Evolutionary conservation across 2,113 vertebrate species (phyloP), one percentile per base, ranked within the genome.

Genomic region (Oenanthe melanoleuca): DNA sequence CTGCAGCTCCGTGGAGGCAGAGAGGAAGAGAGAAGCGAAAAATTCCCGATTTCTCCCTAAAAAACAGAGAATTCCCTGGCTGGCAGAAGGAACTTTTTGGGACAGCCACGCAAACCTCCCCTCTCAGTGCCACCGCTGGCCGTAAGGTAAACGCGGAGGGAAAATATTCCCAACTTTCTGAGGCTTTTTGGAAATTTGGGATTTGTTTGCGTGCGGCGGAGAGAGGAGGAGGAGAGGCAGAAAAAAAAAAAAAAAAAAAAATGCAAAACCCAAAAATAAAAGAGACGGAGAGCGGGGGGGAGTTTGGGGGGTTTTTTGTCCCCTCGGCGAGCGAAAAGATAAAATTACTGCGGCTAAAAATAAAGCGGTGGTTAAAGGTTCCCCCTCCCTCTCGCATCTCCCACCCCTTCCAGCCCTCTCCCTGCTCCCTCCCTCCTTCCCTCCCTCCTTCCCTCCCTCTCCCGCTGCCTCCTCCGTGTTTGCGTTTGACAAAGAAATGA

Each of bases 281-380:
- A 56, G 24, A 2, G 38, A 5, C 11, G 69, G 14, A 17, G 42
- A 9, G 49, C 24, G 6, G 19, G 55, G 33, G 33, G 6, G 15
- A 45, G 8, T 55, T 64, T 47, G n/a, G n/a, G 3, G 3, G 4
- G 7, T 7, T 34, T 52, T 34, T 18, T 17, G 34, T 74, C 64
- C 61, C 21, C 17, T 63, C 44, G 29, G 69, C 63, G 57, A 64
- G 55, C 94, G 80, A 93, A 96, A 97, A 96, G 97, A 97, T 98
- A 97, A 97, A 97, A 97, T 98, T 97, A 97, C 98, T 96, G 96
- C 96, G 96, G 97, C 98, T 98, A 99, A 99, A 99, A 99, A 99
- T 99, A 98, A 98, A 95, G 91, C 96, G 66, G 93, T 59, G 93
- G 84, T 94, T 93, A 73, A 56, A 79, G 57, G 84, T 40, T 74